Evolutionary conservation across 2,797 vertebrate species (phyloP).

Genomic region (Lutra lutra): DNA sequence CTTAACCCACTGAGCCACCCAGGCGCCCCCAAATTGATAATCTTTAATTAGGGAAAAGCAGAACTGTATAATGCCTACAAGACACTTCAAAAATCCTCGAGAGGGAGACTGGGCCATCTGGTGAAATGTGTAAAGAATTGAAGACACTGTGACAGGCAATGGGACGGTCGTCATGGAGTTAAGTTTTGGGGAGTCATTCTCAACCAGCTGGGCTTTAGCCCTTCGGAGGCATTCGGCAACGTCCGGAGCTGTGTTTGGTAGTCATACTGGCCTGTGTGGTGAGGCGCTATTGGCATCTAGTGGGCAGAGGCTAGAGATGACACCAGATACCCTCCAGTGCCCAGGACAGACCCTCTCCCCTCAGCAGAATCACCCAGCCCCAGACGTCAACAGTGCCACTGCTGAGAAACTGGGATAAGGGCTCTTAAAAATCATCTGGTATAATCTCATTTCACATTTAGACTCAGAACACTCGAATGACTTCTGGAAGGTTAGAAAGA

Average conservation of each 20-base stretch:
- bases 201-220: not conserved
- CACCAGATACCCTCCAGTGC: not conserved
- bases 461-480: not conserved
- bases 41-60: slow-evolving; percentile 14
- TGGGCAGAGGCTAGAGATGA: not conserved
- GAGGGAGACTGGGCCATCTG: not conserved
- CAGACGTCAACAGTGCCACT: not conserved
- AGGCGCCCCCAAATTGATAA: not conserved
- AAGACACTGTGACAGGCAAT: not conserved
- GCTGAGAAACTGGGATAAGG: not conserved
- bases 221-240: not conserved
- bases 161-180: not conserved
- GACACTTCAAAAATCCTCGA: not conserved
- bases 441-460: not conserved
- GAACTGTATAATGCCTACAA: not conserved
- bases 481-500: not conserved
- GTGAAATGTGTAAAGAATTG: not conserved
- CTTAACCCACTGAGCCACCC: no score
- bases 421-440: not conserved
- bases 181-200: not conserved
- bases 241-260: not conserved
- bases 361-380: not conserved
- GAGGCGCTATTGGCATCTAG: no score
- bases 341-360: not conserved
- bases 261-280: not conserved